Evolutionary conservation across 2,888 invertebrate species (phyloP).

Genomic region (Encarsia formosa): DNA sequence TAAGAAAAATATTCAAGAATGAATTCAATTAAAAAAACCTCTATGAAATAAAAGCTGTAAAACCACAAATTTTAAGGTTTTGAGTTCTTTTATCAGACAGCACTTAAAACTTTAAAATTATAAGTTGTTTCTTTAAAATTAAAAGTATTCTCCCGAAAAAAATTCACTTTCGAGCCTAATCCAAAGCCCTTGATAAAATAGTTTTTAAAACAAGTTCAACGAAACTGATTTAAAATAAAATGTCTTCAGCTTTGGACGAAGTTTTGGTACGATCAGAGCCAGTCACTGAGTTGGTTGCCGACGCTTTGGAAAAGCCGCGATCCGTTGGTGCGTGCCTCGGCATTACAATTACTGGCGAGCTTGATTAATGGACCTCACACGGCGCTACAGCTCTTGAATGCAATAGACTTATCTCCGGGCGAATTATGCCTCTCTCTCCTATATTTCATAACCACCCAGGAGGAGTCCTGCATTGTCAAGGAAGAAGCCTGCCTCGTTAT

Average conservation of each 20-base stretch:
- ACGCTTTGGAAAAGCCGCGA: slow-evolving; percentile 55
- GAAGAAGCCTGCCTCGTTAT: slow-evolving; percentile 57
- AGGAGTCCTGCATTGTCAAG: slow-evolving; percentile 55
- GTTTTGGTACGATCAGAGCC: slow-evolving; percentile 44
- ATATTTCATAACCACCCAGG: slow-evolving; percentile 44
- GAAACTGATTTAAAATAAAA: background rate
- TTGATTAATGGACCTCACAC: slow-evolving; percentile 45
- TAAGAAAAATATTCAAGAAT: no score
- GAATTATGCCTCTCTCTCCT: slow-evolving; percentile 42
- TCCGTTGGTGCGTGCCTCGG: slow-evolving; percentile 54
- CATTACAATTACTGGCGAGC: slow-evolving; percentile 54
- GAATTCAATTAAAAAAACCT: no score
- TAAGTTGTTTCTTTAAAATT: no score
- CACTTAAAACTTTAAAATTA: no score
- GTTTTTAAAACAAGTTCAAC: no score
- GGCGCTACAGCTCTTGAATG: slow-evolving; percentile 40
- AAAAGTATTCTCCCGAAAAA: no score
- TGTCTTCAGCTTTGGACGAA: slow-evolving; percentile 35
- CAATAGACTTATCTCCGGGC: slow-evolving; percentile 38
- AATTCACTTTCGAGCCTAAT: no score
- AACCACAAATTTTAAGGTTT: no score
- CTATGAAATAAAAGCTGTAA: no score
- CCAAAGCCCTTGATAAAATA: no score
- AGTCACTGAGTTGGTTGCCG: slow-evolving; percentile 49
- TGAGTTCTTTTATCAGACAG: no score